Conservation (phyloP, 1,140 invertebrate species). For the Luehdorfia chinensis region DNA sequence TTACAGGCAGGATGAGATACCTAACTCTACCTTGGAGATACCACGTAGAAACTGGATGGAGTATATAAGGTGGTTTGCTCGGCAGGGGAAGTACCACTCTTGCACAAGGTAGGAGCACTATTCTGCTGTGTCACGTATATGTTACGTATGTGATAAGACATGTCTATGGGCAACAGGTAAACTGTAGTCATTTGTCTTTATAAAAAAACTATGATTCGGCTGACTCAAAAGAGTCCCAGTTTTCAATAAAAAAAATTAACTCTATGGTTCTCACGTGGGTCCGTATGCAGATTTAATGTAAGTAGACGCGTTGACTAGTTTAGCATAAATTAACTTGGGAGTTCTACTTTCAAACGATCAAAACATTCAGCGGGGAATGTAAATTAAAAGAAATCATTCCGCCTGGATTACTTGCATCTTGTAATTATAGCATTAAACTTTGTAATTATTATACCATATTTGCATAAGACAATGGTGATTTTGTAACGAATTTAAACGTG, state of each 20-base stretch:
- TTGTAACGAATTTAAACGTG: constrained; percentile 23
- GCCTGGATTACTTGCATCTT: constrained; percentile 35
- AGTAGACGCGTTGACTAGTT: constrained; percentile 24
- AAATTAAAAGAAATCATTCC: constrained; percentile 37
- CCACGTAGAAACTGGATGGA: too few relatives aligned
- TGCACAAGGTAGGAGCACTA: too few relatives aligned
- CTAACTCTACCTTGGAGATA: too few relatives aligned
- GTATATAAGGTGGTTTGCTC: too few relatives aligned
- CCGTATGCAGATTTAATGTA: constrained; percentile 30
- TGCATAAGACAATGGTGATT: constrained; percentile 25
- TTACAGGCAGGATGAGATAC: too few relatives aligned
- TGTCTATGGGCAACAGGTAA: too few relatives aligned
- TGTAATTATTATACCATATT: constrained; percentile 27
- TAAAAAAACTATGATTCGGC: too few relatives aligned
- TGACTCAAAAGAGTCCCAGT: too few relatives aligned
- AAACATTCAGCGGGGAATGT: constrained; percentile 33
- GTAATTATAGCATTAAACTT: constrained; percentile 22
- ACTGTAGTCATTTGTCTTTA: too few relatives aligned
- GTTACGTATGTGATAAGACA: too few relatives aligned
- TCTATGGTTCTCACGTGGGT: constrained; percentile 31
- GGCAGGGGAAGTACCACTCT: too few relatives aligned
- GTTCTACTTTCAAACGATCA: constrained; percentile 37
- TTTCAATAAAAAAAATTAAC: constrained; percentile 29
- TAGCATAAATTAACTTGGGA: constrained; percentile 38
- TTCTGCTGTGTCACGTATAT: too few relatives aligned